Percentiles rank a stretch among this genome's conserved stretches.
phyloP scores from a whole-genome alignment of 2,113 vertebrate species.

The Myiopsitta monachus region DNA sequence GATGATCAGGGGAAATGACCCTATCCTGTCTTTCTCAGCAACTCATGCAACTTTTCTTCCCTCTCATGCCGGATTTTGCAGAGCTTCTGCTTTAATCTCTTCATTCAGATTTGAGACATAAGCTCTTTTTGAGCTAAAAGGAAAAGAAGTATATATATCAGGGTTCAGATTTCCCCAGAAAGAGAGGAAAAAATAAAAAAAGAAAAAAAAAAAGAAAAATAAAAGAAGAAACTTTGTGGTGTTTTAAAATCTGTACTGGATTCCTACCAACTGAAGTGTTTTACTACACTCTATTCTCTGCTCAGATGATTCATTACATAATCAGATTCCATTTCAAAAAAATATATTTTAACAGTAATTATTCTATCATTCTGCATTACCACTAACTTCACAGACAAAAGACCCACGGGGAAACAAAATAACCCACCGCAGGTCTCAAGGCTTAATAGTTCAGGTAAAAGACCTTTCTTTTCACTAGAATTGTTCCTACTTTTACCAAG shows the following conservation, averaged over 20 bases:
- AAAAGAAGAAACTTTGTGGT: background rate
- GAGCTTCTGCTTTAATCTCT: background rate
- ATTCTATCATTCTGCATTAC: constrained; percentile 21
- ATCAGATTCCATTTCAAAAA: background rate
- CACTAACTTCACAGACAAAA: background rate
- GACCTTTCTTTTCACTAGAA: background rate
- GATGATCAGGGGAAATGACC: constrained; percentile 25
- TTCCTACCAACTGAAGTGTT: background rate
- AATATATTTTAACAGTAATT: background rate
- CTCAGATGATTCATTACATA: background rate
- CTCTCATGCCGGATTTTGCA: background rate
- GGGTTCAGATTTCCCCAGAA: background rate
- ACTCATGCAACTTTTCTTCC: background rate
- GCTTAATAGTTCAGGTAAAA: background rate
- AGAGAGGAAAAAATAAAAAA: fast-evolving
- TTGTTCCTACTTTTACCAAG: background rate
- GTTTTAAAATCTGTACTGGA: background rate
- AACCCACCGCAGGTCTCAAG: background rate
- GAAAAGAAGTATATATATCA: background rate
- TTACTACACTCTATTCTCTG: background rate
- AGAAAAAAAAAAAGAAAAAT: background rate
- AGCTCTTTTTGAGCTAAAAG: background rate
- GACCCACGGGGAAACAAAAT: background rate
- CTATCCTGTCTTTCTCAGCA: background rate
- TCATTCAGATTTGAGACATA: background rate